Evolutionary conservation across 2,797 vertebrate genomes (phyloP).

Genomic region (Buceros bicornis): DNA sequence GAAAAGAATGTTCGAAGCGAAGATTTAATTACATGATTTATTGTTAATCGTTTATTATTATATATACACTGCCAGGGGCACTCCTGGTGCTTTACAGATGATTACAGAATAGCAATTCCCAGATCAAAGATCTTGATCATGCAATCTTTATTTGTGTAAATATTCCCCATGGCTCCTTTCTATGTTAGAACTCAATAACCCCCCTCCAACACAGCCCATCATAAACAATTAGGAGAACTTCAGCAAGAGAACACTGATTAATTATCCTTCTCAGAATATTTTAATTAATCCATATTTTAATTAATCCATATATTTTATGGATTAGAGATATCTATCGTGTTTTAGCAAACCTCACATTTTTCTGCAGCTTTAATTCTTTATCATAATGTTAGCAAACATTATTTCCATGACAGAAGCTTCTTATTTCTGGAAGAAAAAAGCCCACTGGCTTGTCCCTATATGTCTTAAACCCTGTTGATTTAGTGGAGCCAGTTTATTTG

Average conservation of each 20-base stretch:
- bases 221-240: conserved; percentile 49
- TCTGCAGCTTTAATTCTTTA: conserved; percentile 62
- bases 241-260: conserved; percentile 38
- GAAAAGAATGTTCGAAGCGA: conserved; percentile 52
- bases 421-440: conserved; percentile 34
- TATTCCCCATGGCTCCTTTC: conserved; percentile 54
- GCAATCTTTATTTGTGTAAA: conserved; percentile 58
- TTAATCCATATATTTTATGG: conserved; percentile 49
- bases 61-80: conserved; percentile 55
- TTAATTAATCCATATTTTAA: no score
- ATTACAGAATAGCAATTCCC: conserved; percentile 62
- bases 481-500: conserved; percentile 23
- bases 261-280: conserved; percentile 34
- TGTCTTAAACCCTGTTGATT: neutral
- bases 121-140: conserved; percentile 64
- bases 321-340: conserved; percentile 61
- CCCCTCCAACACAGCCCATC: neutral
- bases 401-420: neutral
- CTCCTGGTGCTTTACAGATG: conserved; percentile 60
- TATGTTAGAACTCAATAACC: conserved; percentile 37
- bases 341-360: conserved; percentile 63
- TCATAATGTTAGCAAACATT: conserved; percentile 37
- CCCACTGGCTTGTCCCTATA: neutral
- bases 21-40: conserved; percentile 70
- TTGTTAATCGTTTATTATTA: conserved; percentile 65